Evolutionary conservation across 2,797 vertebrate species (phyloP).

Genomic region (Phyllotis vaccarum): DNA sequence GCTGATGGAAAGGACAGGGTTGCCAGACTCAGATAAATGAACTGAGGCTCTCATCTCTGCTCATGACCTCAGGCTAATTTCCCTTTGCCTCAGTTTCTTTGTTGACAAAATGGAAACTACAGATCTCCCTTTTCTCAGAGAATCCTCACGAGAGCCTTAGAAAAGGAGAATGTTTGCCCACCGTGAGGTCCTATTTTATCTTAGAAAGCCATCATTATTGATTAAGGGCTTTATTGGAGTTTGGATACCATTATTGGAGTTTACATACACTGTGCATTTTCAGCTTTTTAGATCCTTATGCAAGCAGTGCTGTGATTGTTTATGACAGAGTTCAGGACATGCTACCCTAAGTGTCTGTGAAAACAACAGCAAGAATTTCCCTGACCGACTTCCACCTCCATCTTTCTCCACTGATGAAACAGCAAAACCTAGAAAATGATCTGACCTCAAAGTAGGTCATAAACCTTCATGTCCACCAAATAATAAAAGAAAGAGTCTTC

Average conservation of each 20-base stretch:
- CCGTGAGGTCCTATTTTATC: not conserved
- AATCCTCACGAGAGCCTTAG: not conserved
- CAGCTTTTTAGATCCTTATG: not conserved
- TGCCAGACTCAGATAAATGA: not conserved
- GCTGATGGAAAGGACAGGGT: not conserved
- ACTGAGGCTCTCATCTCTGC: not conserved
- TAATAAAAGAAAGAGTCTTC: not conserved
- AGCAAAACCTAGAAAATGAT: not conserved
- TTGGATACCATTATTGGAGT: not conserved
- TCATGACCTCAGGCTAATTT: not conserved
- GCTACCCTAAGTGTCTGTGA: not conserved
- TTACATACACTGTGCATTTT: not conserved
- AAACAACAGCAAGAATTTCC: not conserved
- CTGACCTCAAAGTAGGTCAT: not conserved
- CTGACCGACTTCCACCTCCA: not conserved
- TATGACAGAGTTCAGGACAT: not conserved
- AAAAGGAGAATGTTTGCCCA: not conserved
- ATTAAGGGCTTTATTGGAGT: not conserved
- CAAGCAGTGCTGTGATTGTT: not conserved
- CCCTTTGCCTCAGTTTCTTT: conserved; percentile 44
- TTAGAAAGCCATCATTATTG: not conserved
- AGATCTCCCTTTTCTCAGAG: not conserved
- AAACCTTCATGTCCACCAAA: not conserved
- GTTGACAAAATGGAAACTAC: not conserved
- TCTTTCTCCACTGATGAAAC: not conserved